Conservation (phyloP, 2,888 invertebrate genomes). For the Thymelicus lineola region DNA sequence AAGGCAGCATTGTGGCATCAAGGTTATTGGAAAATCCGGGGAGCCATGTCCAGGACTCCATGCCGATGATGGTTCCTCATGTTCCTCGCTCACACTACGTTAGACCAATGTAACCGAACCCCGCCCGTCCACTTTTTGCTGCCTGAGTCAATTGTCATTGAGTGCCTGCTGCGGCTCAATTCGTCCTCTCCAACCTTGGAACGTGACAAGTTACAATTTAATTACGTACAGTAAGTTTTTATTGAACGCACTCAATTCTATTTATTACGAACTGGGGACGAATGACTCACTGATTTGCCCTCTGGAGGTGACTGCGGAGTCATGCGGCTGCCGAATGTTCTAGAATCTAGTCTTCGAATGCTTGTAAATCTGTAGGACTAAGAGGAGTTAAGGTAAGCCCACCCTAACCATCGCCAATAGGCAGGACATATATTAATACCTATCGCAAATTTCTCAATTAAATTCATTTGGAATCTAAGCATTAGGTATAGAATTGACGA, state of each 20-base stretch:
- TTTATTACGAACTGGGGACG: neutral
- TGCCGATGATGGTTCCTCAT: too few species aligned
- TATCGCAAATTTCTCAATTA: too few species aligned
- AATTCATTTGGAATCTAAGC: too few species aligned
- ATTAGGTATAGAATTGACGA: too few species aligned
- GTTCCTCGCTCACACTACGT: too few species aligned
- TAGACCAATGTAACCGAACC: neutral
- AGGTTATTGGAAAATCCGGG: too few species aligned
- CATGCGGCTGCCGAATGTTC: neutral
- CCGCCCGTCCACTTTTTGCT: constrained; percentile 15
- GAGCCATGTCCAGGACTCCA: too few species aligned
- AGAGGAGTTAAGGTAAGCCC: too few species aligned
- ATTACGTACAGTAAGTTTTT: neutral
- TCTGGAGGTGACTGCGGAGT: neutral
- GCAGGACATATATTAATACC: too few species aligned
- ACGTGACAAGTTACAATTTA: constrained; percentile 19
- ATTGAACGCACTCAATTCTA: constrained; percentile 13
- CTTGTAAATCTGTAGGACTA: neutral
- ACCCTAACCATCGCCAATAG: too few species aligned
- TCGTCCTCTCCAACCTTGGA: constrained; percentile 26
- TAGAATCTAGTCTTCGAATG: neutral
- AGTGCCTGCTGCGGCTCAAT: constrained; percentile 7
- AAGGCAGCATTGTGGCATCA: too few species aligned
- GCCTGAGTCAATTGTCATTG: constrained; percentile 26
- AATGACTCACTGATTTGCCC: constrained; percentile 1